Evolutionary conservation across 2,888 invertebrate species (phyloP).

Genomic region (Proisotoma minuta): DNA sequence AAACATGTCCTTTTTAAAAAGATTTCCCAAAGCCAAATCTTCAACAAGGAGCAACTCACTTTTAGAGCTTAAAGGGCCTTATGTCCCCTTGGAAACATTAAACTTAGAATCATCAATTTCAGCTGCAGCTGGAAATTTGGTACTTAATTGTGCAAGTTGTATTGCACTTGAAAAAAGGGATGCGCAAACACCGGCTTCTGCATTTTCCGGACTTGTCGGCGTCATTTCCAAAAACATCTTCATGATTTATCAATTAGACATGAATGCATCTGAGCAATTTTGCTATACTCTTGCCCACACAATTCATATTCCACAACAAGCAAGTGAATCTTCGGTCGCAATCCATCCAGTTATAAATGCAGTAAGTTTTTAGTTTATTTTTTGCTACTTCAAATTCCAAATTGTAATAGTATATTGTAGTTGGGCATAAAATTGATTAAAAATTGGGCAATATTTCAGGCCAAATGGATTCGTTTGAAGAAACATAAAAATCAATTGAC

Average conservation of each 20-base stretch:
- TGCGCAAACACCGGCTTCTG: background rate
- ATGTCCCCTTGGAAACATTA: conserved; percentile 17
- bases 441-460: too few relatives aligned
- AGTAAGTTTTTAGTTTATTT: conserved; percentile 3
- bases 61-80: background rate
- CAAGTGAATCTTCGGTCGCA: background rate
- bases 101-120: conserved; percentile 19
- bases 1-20: conserved; percentile 9
- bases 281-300: conserved; percentile 20
- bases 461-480: conserved; percentile 25
- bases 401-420: too few relatives aligned
- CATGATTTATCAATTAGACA: conserved; percentile 24
- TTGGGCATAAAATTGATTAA: too few relatives aligned
- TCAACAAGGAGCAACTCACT: background rate
- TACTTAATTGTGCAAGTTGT: conserved; percentile 7
- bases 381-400: too few relatives aligned
- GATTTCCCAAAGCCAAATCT: background rate
- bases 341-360: background rate
- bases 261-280: conserved; percentile 16
- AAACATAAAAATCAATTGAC: conserved; percentile 11
- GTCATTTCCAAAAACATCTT: conserved; percentile 12
- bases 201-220: conserved; percentile 5
- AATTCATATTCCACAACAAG: conserved; percentile 21
- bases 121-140: conserved; percentile 13
- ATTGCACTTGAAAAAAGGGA: background rate